A percentile compares a stretch with the other conserved stretches of the same genome.
Conservation (phyloP, 2,113 vertebrate genomes). For the Paramormyrops kingsleyae region DNA sequence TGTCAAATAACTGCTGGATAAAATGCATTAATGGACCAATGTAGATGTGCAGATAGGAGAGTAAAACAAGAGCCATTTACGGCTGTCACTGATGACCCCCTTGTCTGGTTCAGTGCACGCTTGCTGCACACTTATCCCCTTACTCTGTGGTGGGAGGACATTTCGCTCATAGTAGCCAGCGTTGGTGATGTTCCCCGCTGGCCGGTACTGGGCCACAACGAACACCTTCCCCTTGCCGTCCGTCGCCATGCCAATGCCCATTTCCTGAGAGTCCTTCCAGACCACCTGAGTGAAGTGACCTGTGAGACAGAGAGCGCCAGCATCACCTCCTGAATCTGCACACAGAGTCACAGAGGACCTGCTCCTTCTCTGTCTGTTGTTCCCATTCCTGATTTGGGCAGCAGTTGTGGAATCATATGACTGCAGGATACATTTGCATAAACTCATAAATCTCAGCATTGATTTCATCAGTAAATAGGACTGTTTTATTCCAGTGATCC, state of each 20-base stretch:
- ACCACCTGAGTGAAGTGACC: conserved; percentile 42
- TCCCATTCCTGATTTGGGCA: too few relatives aligned
- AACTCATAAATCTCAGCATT: too few relatives aligned
- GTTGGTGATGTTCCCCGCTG: conserved; percentile 40
- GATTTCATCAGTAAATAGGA: too few relatives aligned
- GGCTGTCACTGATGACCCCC: too few relatives aligned
- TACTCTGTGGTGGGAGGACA: conserved; percentile 22
- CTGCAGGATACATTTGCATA: background rate
- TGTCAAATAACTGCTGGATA: too few relatives aligned
- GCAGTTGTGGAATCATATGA: too few relatives aligned
- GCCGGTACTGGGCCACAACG: conserved; percentile 40
- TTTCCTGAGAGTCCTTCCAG: conserved; percentile 34
- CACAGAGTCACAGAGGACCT: background rate
- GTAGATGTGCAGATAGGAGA: too few relatives aligned
- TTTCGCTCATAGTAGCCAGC: conserved; percentile 41
- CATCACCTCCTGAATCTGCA: background rate
- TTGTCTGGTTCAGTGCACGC: too few relatives aligned
- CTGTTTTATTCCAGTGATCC: too few relatives aligned
- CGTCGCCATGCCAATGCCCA: conserved; percentile 42
- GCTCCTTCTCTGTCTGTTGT: background rate
- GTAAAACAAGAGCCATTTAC: too few relatives aligned
- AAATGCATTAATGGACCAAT: too few relatives aligned
- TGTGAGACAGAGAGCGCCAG: background rate
- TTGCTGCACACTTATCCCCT: background rate
- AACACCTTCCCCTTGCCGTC: conserved; percentile 31